phyloP scores from a whole-genome alignment of 2,113 vertebrate species.

The Microcebus ravelobensis region DNA sequence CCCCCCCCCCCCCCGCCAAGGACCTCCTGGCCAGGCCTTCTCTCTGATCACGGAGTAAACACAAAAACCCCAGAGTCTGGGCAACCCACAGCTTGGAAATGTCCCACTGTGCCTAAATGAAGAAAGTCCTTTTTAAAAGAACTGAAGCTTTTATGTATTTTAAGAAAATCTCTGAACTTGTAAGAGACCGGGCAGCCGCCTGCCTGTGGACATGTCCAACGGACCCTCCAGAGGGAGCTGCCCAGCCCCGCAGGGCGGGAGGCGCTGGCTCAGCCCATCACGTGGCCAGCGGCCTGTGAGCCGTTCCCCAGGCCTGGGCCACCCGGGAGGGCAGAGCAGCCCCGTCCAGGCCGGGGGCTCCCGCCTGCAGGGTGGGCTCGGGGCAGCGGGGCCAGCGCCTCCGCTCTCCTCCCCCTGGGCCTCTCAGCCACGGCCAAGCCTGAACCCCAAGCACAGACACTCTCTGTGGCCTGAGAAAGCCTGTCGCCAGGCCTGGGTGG shows the following conservation, averaged over 20 bases:
- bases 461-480: rapidly evolving
- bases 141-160: background rate
- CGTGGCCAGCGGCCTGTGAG: background rate
- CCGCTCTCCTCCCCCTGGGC: background rate
- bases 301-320: background rate
- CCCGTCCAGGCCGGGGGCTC: rapidly evolving
- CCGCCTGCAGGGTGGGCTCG: rapidly evolving
- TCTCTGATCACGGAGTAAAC: background rate
- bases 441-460: background rate
- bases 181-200: background rate
- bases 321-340: rapidly evolving
- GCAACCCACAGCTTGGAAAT: background rate
- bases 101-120: background rate
- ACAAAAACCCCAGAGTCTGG: background rate
- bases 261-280: background rate
- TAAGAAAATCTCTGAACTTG: background rate
- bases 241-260: rapidly evolving
- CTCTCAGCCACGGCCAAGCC: background rate
- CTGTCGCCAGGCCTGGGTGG: background rate
- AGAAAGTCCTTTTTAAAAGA: background rate
- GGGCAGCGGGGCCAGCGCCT: background rate
- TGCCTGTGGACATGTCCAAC: rapidly evolving
- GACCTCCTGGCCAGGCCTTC: background rate
- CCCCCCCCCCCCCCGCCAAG: rapidly evolving
- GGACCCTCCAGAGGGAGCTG: background rate